phyloP scores from a whole-genome alignment of 2,113 vertebrate species.

The Eubucco bourcierii region DNA sequence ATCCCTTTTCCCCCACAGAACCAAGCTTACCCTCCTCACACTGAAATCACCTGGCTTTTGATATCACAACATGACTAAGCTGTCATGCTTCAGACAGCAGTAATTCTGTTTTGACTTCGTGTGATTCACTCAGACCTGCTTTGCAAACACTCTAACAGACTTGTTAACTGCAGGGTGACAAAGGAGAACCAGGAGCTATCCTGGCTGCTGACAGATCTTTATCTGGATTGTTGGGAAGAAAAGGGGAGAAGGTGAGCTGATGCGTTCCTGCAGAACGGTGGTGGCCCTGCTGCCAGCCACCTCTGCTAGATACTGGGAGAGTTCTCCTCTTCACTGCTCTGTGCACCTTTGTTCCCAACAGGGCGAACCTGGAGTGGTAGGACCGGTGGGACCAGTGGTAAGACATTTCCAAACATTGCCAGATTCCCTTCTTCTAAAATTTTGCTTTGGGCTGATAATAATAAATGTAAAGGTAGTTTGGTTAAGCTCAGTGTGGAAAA shows the following conservation, averaged over 20 bases:
- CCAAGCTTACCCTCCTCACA: not conserved
- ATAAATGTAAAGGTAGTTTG: not conserved
- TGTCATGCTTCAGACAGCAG: not conserved
- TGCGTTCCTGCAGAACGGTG: not conserved
- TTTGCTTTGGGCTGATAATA: not conserved
- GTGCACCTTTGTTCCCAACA: slow-evolving; percentile 56
- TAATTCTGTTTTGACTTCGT: not conserved
- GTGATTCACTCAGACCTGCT: not conserved
- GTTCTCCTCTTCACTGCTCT: not conserved
- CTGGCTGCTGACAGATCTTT: slow-evolving; percentile 75
- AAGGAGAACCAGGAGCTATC: slow-evolving; percentile 84
- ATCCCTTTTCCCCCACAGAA: not conserved
- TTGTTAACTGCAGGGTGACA: slow-evolving; percentile 85
- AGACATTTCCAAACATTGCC: slow-evolving; percentile 24
- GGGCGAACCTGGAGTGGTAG: slow-evolving; percentile 83
- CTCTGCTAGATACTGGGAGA: not conserved
- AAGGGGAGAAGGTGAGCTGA: slow-evolving; percentile 79
- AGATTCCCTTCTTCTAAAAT: not conserved
- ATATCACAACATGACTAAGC: not conserved
- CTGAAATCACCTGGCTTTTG: not conserved
- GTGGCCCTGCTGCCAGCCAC: not conserved
- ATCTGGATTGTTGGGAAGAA: slow-evolving; percentile 69
- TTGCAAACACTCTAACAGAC: not conserved
- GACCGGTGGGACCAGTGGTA: slow-evolving; percentile 81
- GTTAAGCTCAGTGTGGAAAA: not conserved